These are phyloP conservation scores for Leistus spinibarbis DNA, from an alignment of 2,888 invertebrate species.

Conservation along the genomic window DNA sequence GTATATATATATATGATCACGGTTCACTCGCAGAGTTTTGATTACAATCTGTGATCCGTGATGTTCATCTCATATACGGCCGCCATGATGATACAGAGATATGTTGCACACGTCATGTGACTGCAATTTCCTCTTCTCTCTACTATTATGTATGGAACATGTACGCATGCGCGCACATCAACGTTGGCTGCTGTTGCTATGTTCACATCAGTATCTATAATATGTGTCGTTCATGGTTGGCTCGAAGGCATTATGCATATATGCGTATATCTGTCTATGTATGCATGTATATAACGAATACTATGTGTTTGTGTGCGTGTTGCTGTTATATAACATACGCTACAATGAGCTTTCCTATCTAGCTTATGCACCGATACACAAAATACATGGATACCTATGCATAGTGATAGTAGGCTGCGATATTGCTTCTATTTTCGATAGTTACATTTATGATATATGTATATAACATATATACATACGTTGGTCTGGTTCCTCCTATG, in stretches of 20 bases:
- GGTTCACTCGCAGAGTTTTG: slow-evolving; percentile 25
- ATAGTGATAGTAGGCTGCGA: background rate
- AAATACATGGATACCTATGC: background rate
- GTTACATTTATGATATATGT: background rate
- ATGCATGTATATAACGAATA: background rate
- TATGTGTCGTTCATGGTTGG: background rate
- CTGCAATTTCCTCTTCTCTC: slow-evolving; percentile 36
- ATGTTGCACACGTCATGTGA: slow-evolving; percentile 18
- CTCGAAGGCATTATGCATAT: background rate
- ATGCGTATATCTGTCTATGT: background rate
- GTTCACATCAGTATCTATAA: background rate
- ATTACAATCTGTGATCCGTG: slow-evolving; percentile 39
- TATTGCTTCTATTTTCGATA: background rate
- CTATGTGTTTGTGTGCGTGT: background rate
- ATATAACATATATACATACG: too few relatives aligned
- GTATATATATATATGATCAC: background rate
- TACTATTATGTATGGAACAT: background rate
- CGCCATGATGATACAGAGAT: background rate
- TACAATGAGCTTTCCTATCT: slow-evolving; percentile 27
- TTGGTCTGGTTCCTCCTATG: too few relatives aligned
- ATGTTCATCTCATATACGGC: slow-evolving; percentile 35
- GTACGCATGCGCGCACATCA: slow-evolving; percentile 7
- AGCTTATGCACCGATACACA: slow-evolving; percentile 29
- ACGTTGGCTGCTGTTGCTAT: too few relatives aligned
- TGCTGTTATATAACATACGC: slow-evolving; percentile 24